Conservation (phyloP, 2,113 vertebrate species). For the Cynopterus brachyotis region DNA sequence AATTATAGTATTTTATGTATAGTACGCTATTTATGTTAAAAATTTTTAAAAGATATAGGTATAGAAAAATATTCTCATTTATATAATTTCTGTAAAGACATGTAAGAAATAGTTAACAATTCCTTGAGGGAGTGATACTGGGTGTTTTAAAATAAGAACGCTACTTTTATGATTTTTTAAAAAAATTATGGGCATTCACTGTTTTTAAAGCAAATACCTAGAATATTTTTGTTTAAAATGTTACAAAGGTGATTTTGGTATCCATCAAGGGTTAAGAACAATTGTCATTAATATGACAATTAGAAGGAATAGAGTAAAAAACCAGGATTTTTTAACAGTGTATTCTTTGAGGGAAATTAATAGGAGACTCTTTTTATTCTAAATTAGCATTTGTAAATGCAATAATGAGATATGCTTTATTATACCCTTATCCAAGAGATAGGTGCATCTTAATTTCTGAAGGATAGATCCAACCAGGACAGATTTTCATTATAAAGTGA, state of each 20-base stretch:
- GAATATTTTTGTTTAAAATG: background rate
- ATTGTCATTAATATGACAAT: background rate
- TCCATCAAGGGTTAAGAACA: background rate
- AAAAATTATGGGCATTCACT: background rate
- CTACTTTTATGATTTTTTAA: background rate
- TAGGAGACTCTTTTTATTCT: slow-evolving; percentile 51
- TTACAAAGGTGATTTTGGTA: background rate
- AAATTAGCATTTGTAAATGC: slow-evolving; percentile 71
- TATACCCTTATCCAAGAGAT: slow-evolving; percentile 67
- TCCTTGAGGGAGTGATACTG: background rate
- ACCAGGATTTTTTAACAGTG: slow-evolving; percentile 5
- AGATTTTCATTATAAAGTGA: slow-evolving; percentile 70
- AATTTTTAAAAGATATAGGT: background rate
- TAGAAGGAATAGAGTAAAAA: background rate
- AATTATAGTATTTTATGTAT: background rate
- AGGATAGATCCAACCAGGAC: slow-evolving; percentile 66
- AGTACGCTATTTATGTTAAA: background rate
- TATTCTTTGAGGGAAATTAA: slow-evolving; percentile 48
- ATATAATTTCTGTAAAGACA: background rate
- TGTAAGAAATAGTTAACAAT: background rate
- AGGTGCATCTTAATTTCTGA: slow-evolving; percentile 72
- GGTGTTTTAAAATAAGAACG: background rate
- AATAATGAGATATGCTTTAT: slow-evolving; percentile 64
- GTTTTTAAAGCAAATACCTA: background rate
- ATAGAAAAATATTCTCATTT: background rate